Base-by-base conservation (phyloP, 2,888 invertebrate genomes). In the Synanthedon tipuliformis region DNA sequence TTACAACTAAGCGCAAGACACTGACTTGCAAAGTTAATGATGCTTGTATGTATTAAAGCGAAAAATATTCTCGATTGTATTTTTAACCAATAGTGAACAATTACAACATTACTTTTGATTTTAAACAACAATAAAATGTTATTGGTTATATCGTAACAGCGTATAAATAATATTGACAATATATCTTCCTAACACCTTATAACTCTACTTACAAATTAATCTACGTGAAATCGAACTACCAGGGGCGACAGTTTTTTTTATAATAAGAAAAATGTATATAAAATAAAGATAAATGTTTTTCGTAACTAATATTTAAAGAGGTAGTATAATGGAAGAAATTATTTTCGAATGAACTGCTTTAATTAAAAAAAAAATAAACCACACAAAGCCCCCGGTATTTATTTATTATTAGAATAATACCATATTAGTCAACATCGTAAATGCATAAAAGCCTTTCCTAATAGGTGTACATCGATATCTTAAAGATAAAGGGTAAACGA, bases 361-460 rank as follows among this genome's bases (percentile, higher is more conserved):
- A 41, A 51, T 41, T 16, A 41, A 63, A 60, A 65, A 40, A 34
- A 50, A 49, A 11, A 18, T 49, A 49, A 34, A 7, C n/a, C 27
- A 27, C 12, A 50, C 5, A 4, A 65, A 75, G 68, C 68, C 70
- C 64, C 69, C 59, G 50, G 62, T 55, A 56, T 65, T 73, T 73
- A 71, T 34, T 34, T 56, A 62, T 62, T 60, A 68, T 69, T 66
- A 72, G 66, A 72, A 60, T 60, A 57, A 60, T 80, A 80, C 77
- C 69, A 68, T 73, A 84, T 79, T 83, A 85, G 78, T 85, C 82
- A 87, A 87, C 86, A 84, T 83, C 74, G 83, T 86, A 86, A 81
- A 86, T 78, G 80, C 78, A 69, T 78, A 84, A 80, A 85, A 84
- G 83, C 84, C 81, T 82, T 78, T 62, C 73, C 57, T 66, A 57